Evolutionary conservation across 64 coral and sea anemone genomes (phyloP), one percentile per base, ranked within the genome.

Genomic region (Astreopora myriophthalma): DNA sequence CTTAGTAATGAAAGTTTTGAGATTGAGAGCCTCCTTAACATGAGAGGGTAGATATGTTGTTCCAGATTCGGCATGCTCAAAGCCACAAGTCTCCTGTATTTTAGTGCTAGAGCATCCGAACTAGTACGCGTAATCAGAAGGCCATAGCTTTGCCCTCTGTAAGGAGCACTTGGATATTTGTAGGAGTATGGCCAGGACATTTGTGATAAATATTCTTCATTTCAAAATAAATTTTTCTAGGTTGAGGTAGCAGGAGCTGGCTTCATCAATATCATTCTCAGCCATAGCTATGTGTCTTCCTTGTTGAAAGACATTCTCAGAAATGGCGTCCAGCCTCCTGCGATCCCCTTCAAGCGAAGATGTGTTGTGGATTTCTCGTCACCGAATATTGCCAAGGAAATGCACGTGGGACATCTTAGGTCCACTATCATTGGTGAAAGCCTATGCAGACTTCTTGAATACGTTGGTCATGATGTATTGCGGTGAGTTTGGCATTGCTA

Each of bases 341-440:
- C 93, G 22, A 23, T 95, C 22, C 88, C 85, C 29, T 29, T 80
- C 34, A 95, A 95, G 16, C 81, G 92, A 79, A 98, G 93, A 67
- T 95, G 90, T 46, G 76, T 98, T 27, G 90, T 98, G 1, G 96
- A 98, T 80, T 98, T 98, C 13, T 98, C 96, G 0, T 98, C 96
- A 28, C 96, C 96, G 82, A 98, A 98, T 46, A 98, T 98, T 93
- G 96, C 96, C 25, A 98, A 98, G 44, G 96, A 98, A 42, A 98
- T 98, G 96, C 96, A 98, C 19, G 96, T 98, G 12, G 96, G 96
- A n/a, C 96, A 98, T 87, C 86, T 98, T 2, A 92, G 96, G 73
- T 98, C 96, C 3, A 98, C 96, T 20, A 98, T 98, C 39, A 98
- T 98, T 93, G 96, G 96, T 2, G 96, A 98, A 32, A 95, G 90